Base-by-base conservation (phyloP, 2,888 invertebrate species). In the Pristionchus fissidentatus region DNA sequence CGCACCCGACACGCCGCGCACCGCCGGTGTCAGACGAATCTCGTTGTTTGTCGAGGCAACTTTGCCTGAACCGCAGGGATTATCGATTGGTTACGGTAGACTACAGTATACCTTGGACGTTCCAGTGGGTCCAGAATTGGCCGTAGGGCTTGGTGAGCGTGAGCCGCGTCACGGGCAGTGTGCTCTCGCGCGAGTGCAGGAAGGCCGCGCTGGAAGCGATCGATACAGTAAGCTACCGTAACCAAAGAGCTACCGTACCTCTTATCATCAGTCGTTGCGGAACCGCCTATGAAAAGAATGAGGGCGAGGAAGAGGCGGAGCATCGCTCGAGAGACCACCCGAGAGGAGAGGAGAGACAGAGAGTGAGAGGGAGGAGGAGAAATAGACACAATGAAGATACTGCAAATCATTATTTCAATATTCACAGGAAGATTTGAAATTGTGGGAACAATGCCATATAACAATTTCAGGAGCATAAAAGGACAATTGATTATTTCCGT, bases 1-100 rank as follows among this genome's bases (percentile, higher is more conserved):
- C 10, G 32, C 62, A 5, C 62, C 62, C 4, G 5, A 5, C 62
- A 62, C 35, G 5, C 32, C 29, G 29, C 29, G n/a, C 62, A 62
- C 62, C 8, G 62, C 62, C 29, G 62, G 62, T 19, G 62, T 62
- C 62, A 62, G 62, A 7, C 62, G 29, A 35, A 62, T 62, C 62
- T 62, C 62, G 35, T 62, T 62, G 29, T 62, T 29, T 22, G 62
- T 32, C 13, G 29, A 35, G 35, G 35, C 62, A 3, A 62, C 62
- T 15, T 29, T 62, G 35, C 62, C 62, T 62, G 55, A 7, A 29
- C 4, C 22, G 46, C 15, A 15, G 46, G 46, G 15, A 46, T 46
- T 46, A 7, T 46, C 46, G 46, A 15, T 10, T 46, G 57, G 29
- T 55, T 55, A 55, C 55, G 15, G 13, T 55, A 62, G 35, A 10